Base-by-base conservation (phyloP, 2,888 invertebrate genomes). In the Sialis lutaria region DNA sequence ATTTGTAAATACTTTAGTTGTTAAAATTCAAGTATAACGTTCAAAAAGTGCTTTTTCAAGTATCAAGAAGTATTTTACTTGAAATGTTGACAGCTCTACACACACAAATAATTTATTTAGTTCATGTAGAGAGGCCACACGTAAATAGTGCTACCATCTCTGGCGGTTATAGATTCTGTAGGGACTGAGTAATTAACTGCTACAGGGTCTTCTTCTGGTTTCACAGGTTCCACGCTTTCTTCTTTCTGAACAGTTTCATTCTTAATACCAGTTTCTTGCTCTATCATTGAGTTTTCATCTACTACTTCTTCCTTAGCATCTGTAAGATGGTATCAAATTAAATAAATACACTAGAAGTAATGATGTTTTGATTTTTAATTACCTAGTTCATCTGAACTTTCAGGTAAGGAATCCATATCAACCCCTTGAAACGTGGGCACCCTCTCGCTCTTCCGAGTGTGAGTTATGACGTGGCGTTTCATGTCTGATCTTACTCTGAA, bases 401-500 rank as follows among this genome's bases (percentile, higher is more conserved):
- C 22, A 4, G 22, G 22, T 22, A 22, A 22, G 22, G 22, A 22
- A 4, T 22, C 22, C 22, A 22, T 22, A 22, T 22, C 22, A 22
- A 22, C 22, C 22, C 22, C 22, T 50, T 54, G 41, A 33, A 45
- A 43, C 10, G 57, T 42, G 6, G 59, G 53, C 13, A 57, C 54
- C 4, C 55, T 57, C 6, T 58, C 50, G 47, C 60, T 56, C 34
- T 58, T 53, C 1, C 67, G 67, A 0, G 67, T 69, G 62, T 90
- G 90, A 0, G 81, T 82, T 45, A 77, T 75, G 60, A 77, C 68
- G 60, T 90, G 90, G 0, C 90, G 72, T 47, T 85, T 82, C 68
- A 90, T 76, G 61, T 90, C 90, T 10, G 85, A 85, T 3, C 81
- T 74, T 1, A 85, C 84, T 5, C 90, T 74, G 67, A 91, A 91